These are phyloP conservation scores for Clarias laeviceps DNA, from an alignment of 2,797 vertebrate genomes.

Conservation along the genomic window DNA sequence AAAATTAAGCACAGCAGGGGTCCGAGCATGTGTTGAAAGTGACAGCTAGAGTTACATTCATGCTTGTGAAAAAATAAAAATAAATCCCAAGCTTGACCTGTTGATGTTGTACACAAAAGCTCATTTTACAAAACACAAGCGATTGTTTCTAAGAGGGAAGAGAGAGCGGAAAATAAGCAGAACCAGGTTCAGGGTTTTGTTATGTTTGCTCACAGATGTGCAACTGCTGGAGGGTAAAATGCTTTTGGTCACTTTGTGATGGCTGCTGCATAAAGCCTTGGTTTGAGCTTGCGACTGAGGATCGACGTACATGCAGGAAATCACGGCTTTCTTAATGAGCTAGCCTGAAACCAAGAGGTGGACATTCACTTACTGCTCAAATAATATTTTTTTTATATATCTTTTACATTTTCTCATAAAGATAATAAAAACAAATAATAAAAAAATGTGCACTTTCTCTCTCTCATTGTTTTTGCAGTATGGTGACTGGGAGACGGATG, in stretches of 20 bases:
- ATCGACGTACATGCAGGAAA: constrained; percentile 3
- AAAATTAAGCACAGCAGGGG: constrained; percentile 1
- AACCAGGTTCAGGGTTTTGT: not conserved
- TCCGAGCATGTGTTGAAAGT: constrained; percentile 16
- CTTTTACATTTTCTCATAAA: not conserved
- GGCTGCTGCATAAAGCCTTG: constrained; percentile 1
- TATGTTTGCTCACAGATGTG: constrained; percentile 33
- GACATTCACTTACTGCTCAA: no score
- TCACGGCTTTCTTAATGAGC: not conserved
- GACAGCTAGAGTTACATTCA: constrained; percentile 3
- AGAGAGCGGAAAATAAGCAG: not conserved
- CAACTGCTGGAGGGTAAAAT: constrained; percentile 20
- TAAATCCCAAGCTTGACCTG: not conserved
- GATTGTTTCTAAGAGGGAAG: not conserved
- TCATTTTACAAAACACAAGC: constrained; percentile 2
- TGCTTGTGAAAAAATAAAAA: constrained; percentile 16
- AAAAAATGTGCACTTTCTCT: not conserved
- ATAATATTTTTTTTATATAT: not conserved
- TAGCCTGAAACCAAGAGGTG: not conserved
- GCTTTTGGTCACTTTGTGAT: constrained; percentile 21
- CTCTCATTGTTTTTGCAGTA: constrained; percentile 3
- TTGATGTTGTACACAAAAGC: constrained; percentile 14
- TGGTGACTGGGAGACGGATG: constrained; percentile 46
- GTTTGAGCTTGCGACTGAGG: not conserved
- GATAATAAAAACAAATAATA: no score